phyloP scores from a whole-genome alignment of 2,888 invertebrate genomes.

The Ferdinandea cuprea region DNA sequence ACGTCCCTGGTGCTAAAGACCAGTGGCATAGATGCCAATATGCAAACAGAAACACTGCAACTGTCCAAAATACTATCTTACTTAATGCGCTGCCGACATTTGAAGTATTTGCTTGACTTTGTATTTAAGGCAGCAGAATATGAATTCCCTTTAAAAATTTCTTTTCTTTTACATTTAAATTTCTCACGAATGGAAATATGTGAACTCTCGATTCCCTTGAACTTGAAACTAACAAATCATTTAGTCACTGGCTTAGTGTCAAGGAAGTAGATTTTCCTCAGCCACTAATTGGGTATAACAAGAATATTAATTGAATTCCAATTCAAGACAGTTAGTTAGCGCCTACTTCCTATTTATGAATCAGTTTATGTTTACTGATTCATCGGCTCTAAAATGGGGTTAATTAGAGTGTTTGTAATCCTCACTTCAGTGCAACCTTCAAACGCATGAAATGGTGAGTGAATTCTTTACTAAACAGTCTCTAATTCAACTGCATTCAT shows the following conservation, averaged over 20 bases:
- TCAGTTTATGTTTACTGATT: slow-evolving; percentile 46
- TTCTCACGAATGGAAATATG: no score
- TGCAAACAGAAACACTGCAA: no score
- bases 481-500: neutral
- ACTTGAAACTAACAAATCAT: neutral
- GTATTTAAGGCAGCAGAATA: no score
- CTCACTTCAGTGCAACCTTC: slow-evolving; percentile 24
- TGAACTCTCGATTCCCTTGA: no score
- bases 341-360: slow-evolving; percentile 43
- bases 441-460: slow-evolving; percentile 18
- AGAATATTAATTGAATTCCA: neutral
- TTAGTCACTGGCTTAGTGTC: neutral
- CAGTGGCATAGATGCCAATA: no score
- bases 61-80: no score
- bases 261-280: neutral
- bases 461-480: slow-evolving; percentile 6
- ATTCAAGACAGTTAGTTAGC: neutral
- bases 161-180: no score
- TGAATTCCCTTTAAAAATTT: no score
- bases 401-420: slow-evolving; percentile 43
- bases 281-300: no score
- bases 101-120: no score
- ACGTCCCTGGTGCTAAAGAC: no score
- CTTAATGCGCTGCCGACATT: no score
- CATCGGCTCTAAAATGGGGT: slow-evolving; percentile 40